A percentile compares a stretch with the other conserved stretches of the same genome.
Evolutionary conservation across 2,113 vertebrate species (phyloP).

Genomic region (Hydropotes inermis): DNA sequence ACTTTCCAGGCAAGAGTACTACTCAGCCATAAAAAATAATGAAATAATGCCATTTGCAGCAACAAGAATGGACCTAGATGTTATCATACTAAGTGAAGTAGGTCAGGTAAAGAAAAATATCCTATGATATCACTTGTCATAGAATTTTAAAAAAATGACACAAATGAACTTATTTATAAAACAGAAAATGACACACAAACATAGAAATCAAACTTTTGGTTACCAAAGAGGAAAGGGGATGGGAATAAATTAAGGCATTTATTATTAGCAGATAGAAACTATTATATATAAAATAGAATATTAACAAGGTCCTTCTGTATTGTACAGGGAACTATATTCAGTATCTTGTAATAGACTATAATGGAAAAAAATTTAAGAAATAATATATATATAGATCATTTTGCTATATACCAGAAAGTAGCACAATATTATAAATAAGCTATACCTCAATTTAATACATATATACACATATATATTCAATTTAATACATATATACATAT

Average conservation of each 20-base stretch:
- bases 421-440: neutral
- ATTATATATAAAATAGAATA: neutral
- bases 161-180: neutral
- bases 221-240: neutral
- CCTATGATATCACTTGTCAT: neutral
- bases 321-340: neutral
- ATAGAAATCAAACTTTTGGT: neutral
- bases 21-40: neutral
- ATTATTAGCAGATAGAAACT: neutral
- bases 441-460: neutral
- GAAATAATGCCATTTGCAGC: neutral
- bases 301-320: neutral
- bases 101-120: neutral
- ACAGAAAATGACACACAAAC: neutral
- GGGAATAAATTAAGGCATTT: neutral
- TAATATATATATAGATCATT: neutral
- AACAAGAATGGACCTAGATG: neutral
- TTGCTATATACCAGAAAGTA: neutral
- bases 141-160: neutral
- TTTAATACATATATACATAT: neutral
- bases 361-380: neutral
- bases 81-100: neutral
- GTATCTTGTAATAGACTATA: neutral
- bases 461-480: neutral
- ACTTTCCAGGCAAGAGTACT: too few relatives aligned